phyloP scores from a whole-genome alignment of 2,113 vertebrate species.

The Spermophilus dauricus region DNA sequence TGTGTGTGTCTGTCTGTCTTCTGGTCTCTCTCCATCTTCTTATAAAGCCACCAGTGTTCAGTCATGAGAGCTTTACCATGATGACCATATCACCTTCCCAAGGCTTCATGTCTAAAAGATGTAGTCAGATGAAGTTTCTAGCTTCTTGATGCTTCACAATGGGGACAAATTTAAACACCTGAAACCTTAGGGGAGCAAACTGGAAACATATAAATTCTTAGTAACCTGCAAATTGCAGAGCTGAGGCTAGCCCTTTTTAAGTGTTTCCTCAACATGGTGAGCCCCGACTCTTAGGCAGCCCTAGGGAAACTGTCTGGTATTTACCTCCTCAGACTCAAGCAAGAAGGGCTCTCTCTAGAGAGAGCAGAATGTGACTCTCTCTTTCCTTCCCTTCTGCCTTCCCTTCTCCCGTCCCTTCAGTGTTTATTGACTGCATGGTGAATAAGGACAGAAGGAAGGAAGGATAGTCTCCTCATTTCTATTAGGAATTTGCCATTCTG shows the following conservation, averaged over 20 bases:
- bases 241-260: not conserved
- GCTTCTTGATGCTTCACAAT: not conserved
- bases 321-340: not conserved
- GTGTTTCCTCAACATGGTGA: not conserved
- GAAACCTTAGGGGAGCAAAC: not conserved
- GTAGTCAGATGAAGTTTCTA: not conserved
- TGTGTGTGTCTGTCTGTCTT: not conserved
- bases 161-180: not conserved
- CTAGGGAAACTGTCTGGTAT: too few relatives aligned
- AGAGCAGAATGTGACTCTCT: not conserved
- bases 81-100: not conserved
- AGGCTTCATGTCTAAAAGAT: not conserved
- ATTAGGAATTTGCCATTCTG: not conserved
- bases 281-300: rapidly evolving
- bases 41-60: not conserved
- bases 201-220: too few relatives aligned
- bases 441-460: not conserved
- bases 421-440: too few relatives aligned
- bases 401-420: not conserved
- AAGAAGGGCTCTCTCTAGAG: not conserved
- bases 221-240: not conserved
- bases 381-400: not conserved
- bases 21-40: not conserved
- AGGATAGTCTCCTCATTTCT: not conserved
- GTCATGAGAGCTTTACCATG: not conserved